Evolutionary conservation across 2,113 vertebrate species (phyloP).

Genomic region (Henicopernis longicauda): DNA sequence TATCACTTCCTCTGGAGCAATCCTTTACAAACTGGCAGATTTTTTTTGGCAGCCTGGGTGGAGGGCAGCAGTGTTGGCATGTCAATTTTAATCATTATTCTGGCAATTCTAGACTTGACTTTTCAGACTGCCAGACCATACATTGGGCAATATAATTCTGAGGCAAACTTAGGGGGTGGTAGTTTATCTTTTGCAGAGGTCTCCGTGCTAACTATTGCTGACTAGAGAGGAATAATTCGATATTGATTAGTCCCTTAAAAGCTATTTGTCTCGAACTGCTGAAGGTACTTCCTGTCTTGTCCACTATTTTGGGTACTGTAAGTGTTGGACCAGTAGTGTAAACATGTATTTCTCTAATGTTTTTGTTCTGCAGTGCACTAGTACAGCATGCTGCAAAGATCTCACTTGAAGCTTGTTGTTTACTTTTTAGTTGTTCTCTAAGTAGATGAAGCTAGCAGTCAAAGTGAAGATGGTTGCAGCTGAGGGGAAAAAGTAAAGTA

Average conservation of each 20-base stretch:
- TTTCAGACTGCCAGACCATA: background rate
- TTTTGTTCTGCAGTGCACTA: background rate
- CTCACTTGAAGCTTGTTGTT: background rate
- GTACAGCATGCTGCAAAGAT: background rate
- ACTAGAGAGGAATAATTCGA: background rate
- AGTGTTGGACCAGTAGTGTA: background rate
- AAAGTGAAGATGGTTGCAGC: background rate
- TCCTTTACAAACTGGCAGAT: background rate
- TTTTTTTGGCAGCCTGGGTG: background rate
- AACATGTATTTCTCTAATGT: background rate
- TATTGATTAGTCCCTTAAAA: background rate
- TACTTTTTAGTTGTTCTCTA: background rate
- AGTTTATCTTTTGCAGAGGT: background rate
- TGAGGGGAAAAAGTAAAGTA: background rate
- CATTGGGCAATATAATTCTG: background rate
- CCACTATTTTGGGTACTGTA: background rate
- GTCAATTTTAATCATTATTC: background rate
- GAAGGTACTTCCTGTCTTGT: background rate
- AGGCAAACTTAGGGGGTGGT: background rate
- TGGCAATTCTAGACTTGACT: background rate
- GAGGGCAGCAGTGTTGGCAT: background rate
- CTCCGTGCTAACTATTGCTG: background rate
- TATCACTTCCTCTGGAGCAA: background rate
- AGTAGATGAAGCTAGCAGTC: background rate
- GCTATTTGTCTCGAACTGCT: background rate